Evolutionary conservation across 2,113 vertebrate genomes (phyloP).

Genomic region (Nicator chloris): DNA sequence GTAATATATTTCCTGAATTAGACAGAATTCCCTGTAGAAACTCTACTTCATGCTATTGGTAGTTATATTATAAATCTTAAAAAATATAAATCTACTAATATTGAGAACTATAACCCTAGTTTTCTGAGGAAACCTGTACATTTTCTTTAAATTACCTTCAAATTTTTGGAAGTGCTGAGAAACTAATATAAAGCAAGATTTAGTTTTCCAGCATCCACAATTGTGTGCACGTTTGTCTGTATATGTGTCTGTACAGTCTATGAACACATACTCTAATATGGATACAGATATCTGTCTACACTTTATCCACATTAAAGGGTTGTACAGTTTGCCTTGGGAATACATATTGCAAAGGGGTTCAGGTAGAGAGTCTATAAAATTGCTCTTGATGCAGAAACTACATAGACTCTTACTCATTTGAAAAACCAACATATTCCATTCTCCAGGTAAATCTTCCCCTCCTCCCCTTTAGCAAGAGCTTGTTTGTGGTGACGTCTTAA

Average conservation of each 20-base stretch:
- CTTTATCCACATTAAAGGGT: neutral
- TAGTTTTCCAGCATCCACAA: neutral
- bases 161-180: neutral
- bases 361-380: neutral
- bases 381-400: neutral
- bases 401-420: neutral
- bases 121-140: neutral
- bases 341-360: neutral
- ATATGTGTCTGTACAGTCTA: fast-evolving
- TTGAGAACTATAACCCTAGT: neutral
- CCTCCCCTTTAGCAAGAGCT: slow-evolving; percentile 20
- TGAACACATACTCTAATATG: fast-evolving
- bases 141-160: neutral
- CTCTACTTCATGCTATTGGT: fast-evolving
- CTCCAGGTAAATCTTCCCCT: slow-evolving; percentile 38
- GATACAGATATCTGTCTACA: neutral
- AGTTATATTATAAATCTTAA: neutral
- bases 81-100: neutral
- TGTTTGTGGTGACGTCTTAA: slow-evolving; percentile 64
- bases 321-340: neutral
- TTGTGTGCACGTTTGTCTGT: neutral
- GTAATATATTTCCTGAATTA: neutral
- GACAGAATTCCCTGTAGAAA: neutral
- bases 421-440: neutral
- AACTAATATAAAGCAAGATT: neutral